phyloP scores from a whole-genome alignment of 2,797 vertebrate genomes.

The Amniataba percoides region DNA sequence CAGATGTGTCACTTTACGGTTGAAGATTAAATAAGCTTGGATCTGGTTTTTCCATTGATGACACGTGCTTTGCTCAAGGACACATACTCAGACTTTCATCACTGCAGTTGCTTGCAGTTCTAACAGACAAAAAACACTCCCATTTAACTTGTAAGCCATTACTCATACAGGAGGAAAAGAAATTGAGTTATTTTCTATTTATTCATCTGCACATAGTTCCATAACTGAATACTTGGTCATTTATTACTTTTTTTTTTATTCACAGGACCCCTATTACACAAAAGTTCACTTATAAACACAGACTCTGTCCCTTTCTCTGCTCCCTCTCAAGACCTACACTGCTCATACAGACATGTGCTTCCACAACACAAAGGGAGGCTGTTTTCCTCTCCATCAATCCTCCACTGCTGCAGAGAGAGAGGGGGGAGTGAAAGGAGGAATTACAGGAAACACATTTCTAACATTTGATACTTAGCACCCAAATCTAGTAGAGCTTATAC shows the following conservation, averaged over 20 bases:
- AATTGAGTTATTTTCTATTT: slow-evolving; percentile 13
- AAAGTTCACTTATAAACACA: slow-evolving; percentile 44
- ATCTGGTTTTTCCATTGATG: slow-evolving; percentile 49
- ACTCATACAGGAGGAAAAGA: neutral
- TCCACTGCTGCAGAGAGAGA: slow-evolving; percentile 40
- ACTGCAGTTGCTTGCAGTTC: neutral
- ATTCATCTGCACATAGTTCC: slow-evolving; percentile 16
- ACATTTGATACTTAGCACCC: slow-evolving; percentile 47
- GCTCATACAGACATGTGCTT: slow-evolving; percentile 45
- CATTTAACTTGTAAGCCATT: neutral
- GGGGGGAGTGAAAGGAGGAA: slow-evolving; percentile 41
- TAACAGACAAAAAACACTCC: neutral
- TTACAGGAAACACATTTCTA: slow-evolving; percentile 61
- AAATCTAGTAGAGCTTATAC: slow-evolving; percentile 34
- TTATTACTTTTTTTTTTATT: slow-evolving; percentile 11
- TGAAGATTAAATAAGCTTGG: slow-evolving; percentile 25
- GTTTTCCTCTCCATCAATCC: slow-evolving; percentile 58
- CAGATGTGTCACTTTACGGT: slow-evolving; percentile 52
- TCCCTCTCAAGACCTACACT: slow-evolving; percentile 32
- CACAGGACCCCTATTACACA: slow-evolving; percentile 15
- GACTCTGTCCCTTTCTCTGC: slow-evolving; percentile 31
- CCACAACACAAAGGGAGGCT: slow-evolving; percentile 66
- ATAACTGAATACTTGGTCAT: slow-evolving; percentile 34
- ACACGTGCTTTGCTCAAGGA: slow-evolving; percentile 12
- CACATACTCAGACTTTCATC: slow-evolving; percentile 19